Evolutionary conservation across 2,888 invertebrate genomes (phyloP).

Genomic region (Spodoptera picta): DNA sequence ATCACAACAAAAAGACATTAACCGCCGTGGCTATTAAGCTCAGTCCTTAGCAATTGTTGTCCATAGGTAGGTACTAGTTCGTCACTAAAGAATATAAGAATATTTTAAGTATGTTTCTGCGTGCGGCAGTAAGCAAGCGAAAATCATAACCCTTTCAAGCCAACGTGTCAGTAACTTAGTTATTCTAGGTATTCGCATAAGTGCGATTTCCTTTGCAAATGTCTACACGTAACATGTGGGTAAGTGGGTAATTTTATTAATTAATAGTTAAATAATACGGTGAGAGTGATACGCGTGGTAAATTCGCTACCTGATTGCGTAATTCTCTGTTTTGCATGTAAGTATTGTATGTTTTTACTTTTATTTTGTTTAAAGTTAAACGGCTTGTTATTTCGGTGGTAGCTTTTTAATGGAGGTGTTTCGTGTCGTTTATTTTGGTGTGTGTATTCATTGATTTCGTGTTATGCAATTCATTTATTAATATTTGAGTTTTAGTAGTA

Average conservation of each 20-base stretch:
- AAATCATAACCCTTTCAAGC: neutral
- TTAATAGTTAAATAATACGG: conserved; percentile 55
- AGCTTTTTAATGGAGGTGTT: no score
- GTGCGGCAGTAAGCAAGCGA: neutral
- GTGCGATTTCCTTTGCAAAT: conserved; percentile 34
- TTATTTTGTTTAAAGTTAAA: neutral
- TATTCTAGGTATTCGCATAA: conserved; percentile 16
- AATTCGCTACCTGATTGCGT: conserved; percentile 30
- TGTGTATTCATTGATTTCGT: no score
- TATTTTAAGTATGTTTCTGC: no score
- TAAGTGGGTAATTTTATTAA: conserved; percentile 52
- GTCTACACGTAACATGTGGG: conserved; percentile 38
- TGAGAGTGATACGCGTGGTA: conserved; percentile 46
- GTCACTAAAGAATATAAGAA: no score
- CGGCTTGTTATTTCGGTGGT: neutral
- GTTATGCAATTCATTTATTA: no score
- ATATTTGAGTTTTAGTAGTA: no score
- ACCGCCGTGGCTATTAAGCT: no score
- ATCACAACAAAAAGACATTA: no score
- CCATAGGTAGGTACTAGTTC: no score
- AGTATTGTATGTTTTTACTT: conserved; percentile 12
- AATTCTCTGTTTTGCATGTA: conserved; percentile 20
- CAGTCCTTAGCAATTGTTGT: no score
- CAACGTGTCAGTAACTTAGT: conserved; percentile 11
- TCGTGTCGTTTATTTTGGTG: no score